Conservation (phyloP, 64 coral and sea anemone genomes). For the Montipora efflorescens region DNA sequence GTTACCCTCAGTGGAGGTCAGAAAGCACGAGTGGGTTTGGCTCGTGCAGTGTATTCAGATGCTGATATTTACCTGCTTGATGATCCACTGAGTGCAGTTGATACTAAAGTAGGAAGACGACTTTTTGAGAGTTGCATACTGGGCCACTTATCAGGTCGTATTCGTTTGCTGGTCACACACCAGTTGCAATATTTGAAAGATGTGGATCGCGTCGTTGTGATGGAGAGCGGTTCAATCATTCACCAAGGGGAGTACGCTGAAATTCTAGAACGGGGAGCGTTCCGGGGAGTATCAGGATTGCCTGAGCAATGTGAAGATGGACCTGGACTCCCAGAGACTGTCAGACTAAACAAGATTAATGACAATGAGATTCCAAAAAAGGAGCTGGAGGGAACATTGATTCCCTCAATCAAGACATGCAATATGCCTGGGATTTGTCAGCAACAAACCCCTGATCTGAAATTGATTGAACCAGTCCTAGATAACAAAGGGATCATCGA, state of each 20-base stretch:
- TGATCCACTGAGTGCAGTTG: background rate
- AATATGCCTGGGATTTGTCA: too few species aligned
- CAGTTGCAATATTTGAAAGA: constrained; percentile 16
- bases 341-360: too few species aligned
- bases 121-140: constrained; percentile 46
- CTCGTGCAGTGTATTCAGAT: background rate
- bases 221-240: background rate
- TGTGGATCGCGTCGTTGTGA: constrained; percentile 2
- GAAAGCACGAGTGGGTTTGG: too few species aligned
- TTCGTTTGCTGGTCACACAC: background rate
- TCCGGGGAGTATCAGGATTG: background rate
- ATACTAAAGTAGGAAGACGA: constrained; percentile 53
- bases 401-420: too few species aligned
- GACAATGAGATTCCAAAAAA: too few species aligned
- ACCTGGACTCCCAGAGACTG: background rate
- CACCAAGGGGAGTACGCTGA: background rate
- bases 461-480: too few species aligned
- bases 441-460: too few species aligned
- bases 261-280: background rate
- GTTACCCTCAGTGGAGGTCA: background rate
- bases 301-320: background rate
- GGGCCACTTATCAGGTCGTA: background rate
- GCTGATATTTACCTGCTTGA: constrained; percentile 20
- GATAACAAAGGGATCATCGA: too few species aligned
- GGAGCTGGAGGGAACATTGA: too few species aligned